Evolutionary conservation across 2,113 vertebrate genomes (phyloP).

Genomic region (Aspiorhynchus laticeps): DNA sequence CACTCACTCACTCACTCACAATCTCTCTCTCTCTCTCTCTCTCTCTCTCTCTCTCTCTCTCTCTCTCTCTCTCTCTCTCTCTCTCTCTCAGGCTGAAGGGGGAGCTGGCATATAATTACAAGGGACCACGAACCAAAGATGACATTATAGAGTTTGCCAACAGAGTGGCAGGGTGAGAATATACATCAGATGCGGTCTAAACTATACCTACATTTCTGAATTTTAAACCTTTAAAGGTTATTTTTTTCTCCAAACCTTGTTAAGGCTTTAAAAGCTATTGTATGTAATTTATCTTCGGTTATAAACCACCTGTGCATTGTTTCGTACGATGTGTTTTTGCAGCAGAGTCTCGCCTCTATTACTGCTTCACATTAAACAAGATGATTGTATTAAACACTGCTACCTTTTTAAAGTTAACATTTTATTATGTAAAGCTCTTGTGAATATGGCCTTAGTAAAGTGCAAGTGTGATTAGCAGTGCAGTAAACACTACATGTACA

Average conservation of each 20-base stretch:
- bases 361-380: not conserved
- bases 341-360: not conserved
- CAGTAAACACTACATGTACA: no score
- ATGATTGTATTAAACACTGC: not conserved
- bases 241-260: not conserved
- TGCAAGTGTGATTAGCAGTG: not conserved
- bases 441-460: not conserved
- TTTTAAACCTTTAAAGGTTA: not conserved
- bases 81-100: slow-evolving; percentile 84
- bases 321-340: not conserved
- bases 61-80: no score
- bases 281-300: not conserved
- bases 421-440: not conserved
- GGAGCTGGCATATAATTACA: slow-evolving; percentile 94
- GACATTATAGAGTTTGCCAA: slow-evolving; percentile 97
- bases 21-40: no score
- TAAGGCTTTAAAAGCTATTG: not conserved
- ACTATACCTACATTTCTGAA: not conserved
- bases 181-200: not conserved
- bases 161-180: slow-evolving; percentile 92
- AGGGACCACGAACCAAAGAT: slow-evolving; percentile 95
- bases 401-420: not conserved
- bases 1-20: no score
- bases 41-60: no score
- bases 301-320: not conserved